These are phyloP conservation scores for Oscheius sp. DNA, from an alignment of 2,888 invertebrate species.

Conservation along the genomic window DNA sequence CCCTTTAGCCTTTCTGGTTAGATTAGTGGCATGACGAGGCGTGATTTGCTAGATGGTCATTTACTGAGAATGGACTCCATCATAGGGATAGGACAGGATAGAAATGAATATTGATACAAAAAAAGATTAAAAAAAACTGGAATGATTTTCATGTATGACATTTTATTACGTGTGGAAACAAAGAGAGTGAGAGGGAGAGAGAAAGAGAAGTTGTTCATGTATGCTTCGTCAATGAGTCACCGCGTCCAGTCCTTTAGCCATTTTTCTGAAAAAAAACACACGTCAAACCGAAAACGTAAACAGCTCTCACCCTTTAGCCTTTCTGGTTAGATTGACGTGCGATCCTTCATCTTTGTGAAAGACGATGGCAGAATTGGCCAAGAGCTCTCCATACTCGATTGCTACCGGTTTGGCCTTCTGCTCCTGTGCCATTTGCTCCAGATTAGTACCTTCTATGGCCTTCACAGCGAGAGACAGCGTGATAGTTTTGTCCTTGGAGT, in stretches of 20 bases:
- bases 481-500: constrained; percentile 81
- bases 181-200: too few relatives aligned
- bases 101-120: too few relatives aligned
- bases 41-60: too few relatives aligned
- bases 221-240: too few relatives aligned
- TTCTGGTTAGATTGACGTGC: constrained; percentile 88
- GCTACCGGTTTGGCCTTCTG: constrained; percentile 30
- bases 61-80: too few relatives aligned
- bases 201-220: too few relatives aligned
- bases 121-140: too few relatives aligned
- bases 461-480: constrained; percentile 86
- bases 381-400: constrained; percentile 80
- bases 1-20: constrained; percentile 83
- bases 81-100: too few relatives aligned
- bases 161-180: too few relatives aligned
- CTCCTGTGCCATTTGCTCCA: constrained; percentile 35
- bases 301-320: constrained; percentile 75
- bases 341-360: constrained; percentile 95
- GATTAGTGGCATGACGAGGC: too few relatives aligned
- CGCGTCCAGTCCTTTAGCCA: too few relatives aligned
- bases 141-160: too few relatives aligned
- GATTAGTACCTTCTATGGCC: constrained; percentile 82
- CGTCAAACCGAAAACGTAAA: constrained; percentile 1
- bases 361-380: constrained; percentile 87
- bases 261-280: constrained; percentile 58